Evolutionary conservation across 2,797 vertebrate genomes (phyloP).

Genomic region (Gila robusta): DNA sequence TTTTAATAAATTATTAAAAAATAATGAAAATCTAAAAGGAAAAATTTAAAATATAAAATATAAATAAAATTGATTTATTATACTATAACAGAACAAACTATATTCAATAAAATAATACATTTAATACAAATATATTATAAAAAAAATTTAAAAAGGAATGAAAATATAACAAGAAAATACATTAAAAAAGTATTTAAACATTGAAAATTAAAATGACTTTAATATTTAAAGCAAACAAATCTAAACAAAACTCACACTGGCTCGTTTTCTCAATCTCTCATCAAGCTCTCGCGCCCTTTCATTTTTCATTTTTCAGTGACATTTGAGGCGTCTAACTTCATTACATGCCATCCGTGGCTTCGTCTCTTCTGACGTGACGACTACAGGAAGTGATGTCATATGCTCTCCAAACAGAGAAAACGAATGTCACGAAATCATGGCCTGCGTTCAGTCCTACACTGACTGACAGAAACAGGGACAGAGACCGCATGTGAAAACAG

Average conservation of each 20-base stretch:
- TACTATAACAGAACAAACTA: too few relatives aligned
- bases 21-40: too few relatives aligned
- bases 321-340: conserved; percentile 12
- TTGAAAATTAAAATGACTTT: not conserved
- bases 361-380: not conserved
- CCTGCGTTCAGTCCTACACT: not conserved
- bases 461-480: not conserved
- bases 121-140: too few relatives aligned
- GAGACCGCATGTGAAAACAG: not conserved
- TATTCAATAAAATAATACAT: too few relatives aligned
- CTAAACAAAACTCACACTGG: not conserved
- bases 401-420: not conserved
- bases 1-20: too few relatives aligned
- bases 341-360: not conserved
- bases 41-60: too few relatives aligned
- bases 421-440: not conserved
- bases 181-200: not conserved
- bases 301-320: conserved; percentile 13
- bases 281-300: not conserved
- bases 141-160: too few relatives aligned
- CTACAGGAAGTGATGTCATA: not conserved
- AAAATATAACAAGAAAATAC: too few relatives aligned
- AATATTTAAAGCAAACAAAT: not conserved
- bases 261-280: not conserved
- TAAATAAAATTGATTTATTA: too few relatives aligned